phyloP scores from a whole-genome alignment of 2,113 vertebrate species.

The Tetraodon nigroviridis region DNA sequence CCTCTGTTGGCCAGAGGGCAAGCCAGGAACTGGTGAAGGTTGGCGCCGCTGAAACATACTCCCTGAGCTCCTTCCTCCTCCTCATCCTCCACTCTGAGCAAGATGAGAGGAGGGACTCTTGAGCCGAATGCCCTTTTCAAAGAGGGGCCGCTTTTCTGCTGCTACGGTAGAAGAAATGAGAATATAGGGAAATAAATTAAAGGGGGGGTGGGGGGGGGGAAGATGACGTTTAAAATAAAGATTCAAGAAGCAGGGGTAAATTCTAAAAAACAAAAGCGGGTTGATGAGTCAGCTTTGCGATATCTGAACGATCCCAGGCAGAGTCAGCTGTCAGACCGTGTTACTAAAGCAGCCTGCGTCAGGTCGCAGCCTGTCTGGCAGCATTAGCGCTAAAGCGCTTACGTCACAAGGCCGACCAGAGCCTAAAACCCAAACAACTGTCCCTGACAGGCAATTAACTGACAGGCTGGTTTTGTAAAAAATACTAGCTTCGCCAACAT shows the following conservation, averaged over 20 bases:
- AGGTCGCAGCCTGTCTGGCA: slow-evolving; percentile 9
- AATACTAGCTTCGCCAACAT: background rate
- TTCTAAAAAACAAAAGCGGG: background rate
- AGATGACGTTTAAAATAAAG: slow-evolving; percentile 12
- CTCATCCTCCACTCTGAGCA: slow-evolving; percentile 69
- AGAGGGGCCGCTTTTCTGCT: slow-evolving; percentile 68
- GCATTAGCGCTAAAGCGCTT: slow-evolving; percentile 15
- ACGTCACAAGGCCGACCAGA: slow-evolving; percentile 2
- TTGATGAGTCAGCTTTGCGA: background rate
- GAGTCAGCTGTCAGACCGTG: background rate
- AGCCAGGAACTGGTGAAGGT: slow-evolving; percentile 23
- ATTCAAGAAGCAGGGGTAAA: background rate
- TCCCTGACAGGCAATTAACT: background rate
- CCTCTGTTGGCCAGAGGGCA: slow-evolving; percentile 26
- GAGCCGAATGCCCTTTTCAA: slow-evolving; percentile 56
- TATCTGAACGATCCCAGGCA: background rate
- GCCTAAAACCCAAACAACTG: background rate
- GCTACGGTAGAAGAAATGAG: slow-evolving; percentile 56
- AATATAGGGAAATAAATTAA: background rate
- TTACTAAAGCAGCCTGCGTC: slow-evolving; percentile 5
- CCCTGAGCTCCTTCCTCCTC: slow-evolving; percentile 76
- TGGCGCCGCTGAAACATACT: slow-evolving; percentile 65
- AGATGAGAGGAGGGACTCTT: slow-evolving; percentile 74
- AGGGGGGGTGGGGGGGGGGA: no score
- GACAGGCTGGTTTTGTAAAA: background rate